Base-by-base conservation (phyloP, 1,140 invertebrate genomes). In the Dendrolimus kikuchii region DNA sequence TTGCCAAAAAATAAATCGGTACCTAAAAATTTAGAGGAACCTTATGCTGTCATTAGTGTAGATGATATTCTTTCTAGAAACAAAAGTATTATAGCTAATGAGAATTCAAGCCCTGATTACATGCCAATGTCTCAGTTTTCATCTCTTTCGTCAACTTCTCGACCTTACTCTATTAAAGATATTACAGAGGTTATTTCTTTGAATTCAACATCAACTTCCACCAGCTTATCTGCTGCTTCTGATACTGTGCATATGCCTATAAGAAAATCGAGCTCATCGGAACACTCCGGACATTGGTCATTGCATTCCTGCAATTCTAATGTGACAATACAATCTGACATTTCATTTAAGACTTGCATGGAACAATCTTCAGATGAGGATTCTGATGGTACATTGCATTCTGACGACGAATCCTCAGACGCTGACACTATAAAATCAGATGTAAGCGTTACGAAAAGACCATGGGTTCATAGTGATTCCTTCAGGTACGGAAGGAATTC, bases 221-320 rank as follows among this genome's bases (percentile, higher is more conserved):
- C 76, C 74, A 79, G 74, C 68, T 66, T 64, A 52, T 61, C 67
- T 53, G 66, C 57, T 74, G 75, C 80, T 77, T 80, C 67, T 73
- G 67, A 76, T 68, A 64, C 68, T 74, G 49, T 60, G 63, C 68
- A 63, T 67, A 57, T 73, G 55, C 65, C 64, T 64, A 56, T 77
- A 59, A 64, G 66, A 51, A 78, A 80, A 66, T 81, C 81, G 47
- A 79, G 60, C 55, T 81, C 79, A 58, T 86, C 83, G 72, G 83
- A 83, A 82, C 70, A 83, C 67, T 83, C 83, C 45, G 80, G 75
- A 49, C 68, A 81, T 52, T 84, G 79, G 83, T 82, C 81, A 36
- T 66, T 84, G 42, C 72, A 81, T 50, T 73, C 83, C 2, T 84
- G 79, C 55, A 74, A 79, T 56, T 86, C 83, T 4, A 83, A 86